A percentile compares a stretch with the other conserved stretches of the same genome.
phyloP scores from a whole-genome alignment of 1,140 invertebrate species.

The Colletes latitarsis region DNA sequence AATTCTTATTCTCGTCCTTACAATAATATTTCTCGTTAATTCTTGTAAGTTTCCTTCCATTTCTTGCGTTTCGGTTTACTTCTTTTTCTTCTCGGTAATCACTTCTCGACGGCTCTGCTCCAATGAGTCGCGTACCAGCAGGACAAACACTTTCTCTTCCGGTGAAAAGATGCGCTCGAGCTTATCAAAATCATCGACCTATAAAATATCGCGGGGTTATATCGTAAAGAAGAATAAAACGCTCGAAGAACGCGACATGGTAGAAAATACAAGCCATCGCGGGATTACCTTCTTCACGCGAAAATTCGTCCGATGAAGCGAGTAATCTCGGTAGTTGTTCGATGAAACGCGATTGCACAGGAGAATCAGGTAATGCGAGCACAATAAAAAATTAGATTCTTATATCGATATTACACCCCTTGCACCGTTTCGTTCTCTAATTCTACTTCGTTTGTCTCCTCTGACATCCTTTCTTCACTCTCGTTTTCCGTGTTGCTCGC shows the following conservation, averaged over 20 bases:
- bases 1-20: no score
- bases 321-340: constrained; percentile 31
- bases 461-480: not conserved
- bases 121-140: constrained; percentile 9
- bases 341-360: constrained; percentile 60
- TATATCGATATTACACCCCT: constrained; percentile 37
- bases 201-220: constrained; percentile 34
- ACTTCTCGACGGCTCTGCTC: constrained; percentile 3
- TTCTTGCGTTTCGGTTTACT: no score
- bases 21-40: no score
- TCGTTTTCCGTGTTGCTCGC: not conserved
- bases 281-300: constrained; percentile 7
- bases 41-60: no score
- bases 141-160: not conserved
- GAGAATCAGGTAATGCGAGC: constrained; percentile 67
- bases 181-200: constrained; percentile 28
- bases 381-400: constrained; percentile 66
- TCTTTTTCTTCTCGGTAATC: not conserved
- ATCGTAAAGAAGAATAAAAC: constrained; percentile 35
- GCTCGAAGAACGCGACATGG: constrained; percentile 18
- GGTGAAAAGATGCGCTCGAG: not conserved
- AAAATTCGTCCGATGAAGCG: constrained; percentile 6
- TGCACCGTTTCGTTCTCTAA: constrained; percentile 28
- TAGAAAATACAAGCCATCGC: constrained; percentile 55
- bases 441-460: constrained; percentile 16